Evolutionary conservation across 2,797 vertebrate genomes (phyloP), one percentile per base, ranked within the genome.

Genomic region (Neostethus bicornis): DNA sequence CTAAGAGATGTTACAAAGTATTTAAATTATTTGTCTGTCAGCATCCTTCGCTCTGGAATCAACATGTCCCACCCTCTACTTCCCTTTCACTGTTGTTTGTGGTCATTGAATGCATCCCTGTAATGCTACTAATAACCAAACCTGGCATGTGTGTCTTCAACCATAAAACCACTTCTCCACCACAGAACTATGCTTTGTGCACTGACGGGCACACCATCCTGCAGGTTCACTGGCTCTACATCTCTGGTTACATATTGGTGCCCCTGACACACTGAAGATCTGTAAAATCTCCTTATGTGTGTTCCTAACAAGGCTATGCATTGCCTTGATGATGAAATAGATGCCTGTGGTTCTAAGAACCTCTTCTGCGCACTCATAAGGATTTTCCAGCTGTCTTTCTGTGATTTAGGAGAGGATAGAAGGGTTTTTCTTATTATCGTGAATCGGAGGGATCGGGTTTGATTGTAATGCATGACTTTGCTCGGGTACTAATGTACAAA

Each of bases 21-120:
- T 81, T 76, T 66, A 41, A 58, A 79, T 82, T 61, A 79, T 86
- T 84, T 51, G 65, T 50, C 67, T 60, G 57, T 79, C 83, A 77
- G 74, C 75, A 73, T 84, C 70, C 68, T 63, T 34, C n/a, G 35
- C 65, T 79, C 65, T 61, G 61, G 69, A 70, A 66, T 66, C 67
- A 51, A 68, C 72, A 71, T 51, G 68, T 71, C 74, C 83, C 76
- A 79, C 79, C 78, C 73, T 77, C 65, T 37, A 69, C 77, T 85
- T 80, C 78, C 76, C 75, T 49, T n/a, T 70, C 34, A 28, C 58
- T 75, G 69, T 86, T 71, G 57, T 83, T 79, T 85, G 69, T 64
- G 31, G 65, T 72, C 60, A 79, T 68, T 62, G 25, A 51, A 65
- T 66, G 51, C 61, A 56, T 81, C 67, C 59, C 51, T 48, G 51